Evolutionary conservation across 2,113 vertebrate species (phyloP).

Genomic region (Mus spicilegus): DNA sequence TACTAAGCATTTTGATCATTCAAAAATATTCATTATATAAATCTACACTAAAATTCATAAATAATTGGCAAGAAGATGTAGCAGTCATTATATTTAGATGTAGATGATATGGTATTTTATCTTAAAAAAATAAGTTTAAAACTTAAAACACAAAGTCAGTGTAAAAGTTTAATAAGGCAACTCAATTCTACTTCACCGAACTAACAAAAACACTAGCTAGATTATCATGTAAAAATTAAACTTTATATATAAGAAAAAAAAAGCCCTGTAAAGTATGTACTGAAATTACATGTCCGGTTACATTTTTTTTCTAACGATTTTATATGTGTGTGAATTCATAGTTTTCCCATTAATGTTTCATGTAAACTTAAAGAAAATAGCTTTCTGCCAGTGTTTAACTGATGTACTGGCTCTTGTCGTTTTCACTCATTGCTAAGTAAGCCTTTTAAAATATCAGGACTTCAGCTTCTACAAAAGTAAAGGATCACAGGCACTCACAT

Average conservation of each 20-base stretch:
- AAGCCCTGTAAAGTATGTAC: neutral
- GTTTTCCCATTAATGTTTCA: neutral
- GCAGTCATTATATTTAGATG: neutral
- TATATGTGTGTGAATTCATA: no score
- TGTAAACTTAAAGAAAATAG: neutral
- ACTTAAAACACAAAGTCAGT: neutral
- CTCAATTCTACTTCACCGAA: neutral
- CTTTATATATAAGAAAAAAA: no score
- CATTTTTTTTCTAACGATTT: neutral
- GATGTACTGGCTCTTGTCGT: neutral
- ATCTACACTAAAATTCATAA: neutral
- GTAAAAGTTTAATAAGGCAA: neutral
- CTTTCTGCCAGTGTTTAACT: neutral
- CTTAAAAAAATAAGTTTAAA: neutral
- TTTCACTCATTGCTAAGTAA: neutral
- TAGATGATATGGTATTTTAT: neutral
- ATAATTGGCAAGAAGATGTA: neutral
- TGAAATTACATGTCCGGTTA: neutral
- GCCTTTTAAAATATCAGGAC: neutral
- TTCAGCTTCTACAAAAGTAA: neutral
- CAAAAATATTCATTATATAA: neutral
- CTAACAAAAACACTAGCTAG: neutral
- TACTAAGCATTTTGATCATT: neutral
- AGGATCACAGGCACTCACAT: neutral
- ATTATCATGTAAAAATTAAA: neutral